Evolutionary conservation across 1,140 invertebrate genomes (phyloP), one percentile per base, ranked within the genome.

Genomic region (Pemphigus obesinymphae): DNA sequence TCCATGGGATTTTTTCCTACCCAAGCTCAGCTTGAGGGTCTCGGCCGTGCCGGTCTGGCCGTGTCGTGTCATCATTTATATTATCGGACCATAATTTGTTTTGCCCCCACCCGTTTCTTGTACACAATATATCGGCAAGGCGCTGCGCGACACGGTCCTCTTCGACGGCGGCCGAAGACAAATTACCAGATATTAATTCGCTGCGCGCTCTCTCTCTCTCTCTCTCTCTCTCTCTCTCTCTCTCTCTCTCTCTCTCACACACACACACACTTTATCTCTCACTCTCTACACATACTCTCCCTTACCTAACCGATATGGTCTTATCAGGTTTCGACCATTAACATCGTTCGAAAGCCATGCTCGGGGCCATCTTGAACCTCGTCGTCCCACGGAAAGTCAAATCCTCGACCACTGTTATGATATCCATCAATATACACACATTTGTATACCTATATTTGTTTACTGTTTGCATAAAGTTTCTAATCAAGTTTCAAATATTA

Each of bases 31-130:
- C 55, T 45, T 50, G 40, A 61, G 75, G 75, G 75, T 78, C 50
- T 78, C 31, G 37, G 75, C 34, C 37, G 15, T 34, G n/a, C 13
- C 26, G 55, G 53, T 63, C 76, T 80, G 76, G 76, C 76, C 23
- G 55, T 80, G 76, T 80, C 76, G 76, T 80, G 76, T 80, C 76
- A 80, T 80, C 76, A 80, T 80, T 80, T 80, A 80, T 80, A 80
- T 80, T 80, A 80, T 80, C 76, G 55, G 55, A 80, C 76, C 76
- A 80, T 80, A 80, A 80, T 80, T 80, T 63, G 55, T 80, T 80
- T 78, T 80, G 8, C 37, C n/a, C 13, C 3, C 23, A 26, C 37
- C 76, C 34, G 6, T 34, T 10, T 80, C 26, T n/a, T n/a, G n/a
- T n/a, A 31, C 55, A 10, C n/a, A 23, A 10, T 34, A 50, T 23